Base-by-base conservation (phyloP, 2,888 invertebrate species). In the Drosophila pseudotakahashii region DNA sequence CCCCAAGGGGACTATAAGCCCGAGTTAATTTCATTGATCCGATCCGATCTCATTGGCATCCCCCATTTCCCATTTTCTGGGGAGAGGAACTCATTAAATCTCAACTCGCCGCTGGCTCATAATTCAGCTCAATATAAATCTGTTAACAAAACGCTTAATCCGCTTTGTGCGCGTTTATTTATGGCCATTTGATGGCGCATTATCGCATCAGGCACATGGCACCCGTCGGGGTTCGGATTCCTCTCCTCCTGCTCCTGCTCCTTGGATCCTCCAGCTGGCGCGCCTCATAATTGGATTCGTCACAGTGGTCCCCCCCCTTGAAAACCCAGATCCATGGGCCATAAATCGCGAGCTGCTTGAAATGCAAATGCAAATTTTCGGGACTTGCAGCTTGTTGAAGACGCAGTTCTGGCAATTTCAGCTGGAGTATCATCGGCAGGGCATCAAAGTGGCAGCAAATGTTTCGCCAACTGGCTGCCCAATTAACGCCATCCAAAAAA, bases 201-300 rank as follows among this genome's bases (percentile, higher is more conserved):
- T 84, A 85, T 87, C 81, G 77, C 76, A 79, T 84, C 82, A 82
- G 80, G 72, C 76, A 86, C 81, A 81, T 83, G 87, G 85, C 81
- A 82, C 68, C 66, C 64, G 68, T 60, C 62, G 60, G 19, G n/a
- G n/a, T n/a, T n/a, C n/a, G n/a, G n/a, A n/a, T n/a, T n/a, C n/a
- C n/a, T n/a, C n/a, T n/a, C n/a, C n/a, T n/a, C n/a, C 19, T 19
- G 2, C 19, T 19, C 19, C 19, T 19, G 19, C 42, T 47, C 42
- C 61, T 10, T 14, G 30, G 30, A 47, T 47, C 47, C 47, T 47
- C 30, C 47, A 81, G 81, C 80, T 81, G 81, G 83, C 80, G 78
- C 87, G 84, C 75, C 87, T 87, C 80, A 86, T 88, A 86, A 86
- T 86, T 86, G 86, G 86, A 86, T 86, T 88, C 88, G 88, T 86